These are phyloP conservation scores for Eurystomus gularis DNA, from an alignment of 2,113 vertebrate genomes.

Conservation along the genomic window DNA sequence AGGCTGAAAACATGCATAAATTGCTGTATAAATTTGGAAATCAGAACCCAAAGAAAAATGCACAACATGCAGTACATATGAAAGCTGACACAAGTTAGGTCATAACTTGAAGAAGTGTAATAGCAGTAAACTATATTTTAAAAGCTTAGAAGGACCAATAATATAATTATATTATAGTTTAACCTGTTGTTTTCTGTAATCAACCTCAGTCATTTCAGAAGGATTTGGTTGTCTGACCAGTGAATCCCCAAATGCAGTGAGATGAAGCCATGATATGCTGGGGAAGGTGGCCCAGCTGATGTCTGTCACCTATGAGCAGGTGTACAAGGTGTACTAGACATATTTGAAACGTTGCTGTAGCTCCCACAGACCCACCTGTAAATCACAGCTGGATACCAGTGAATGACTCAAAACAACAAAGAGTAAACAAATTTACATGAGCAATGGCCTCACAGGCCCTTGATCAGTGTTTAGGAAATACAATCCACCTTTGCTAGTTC, in stretches of 20 bases:
- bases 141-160: not conserved
- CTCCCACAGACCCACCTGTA: not conserved
- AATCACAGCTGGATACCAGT: not conserved
- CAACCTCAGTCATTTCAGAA: not conserved
- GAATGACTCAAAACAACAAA: not conserved
- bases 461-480: not conserved
- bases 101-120: not conserved
- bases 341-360: not conserved
- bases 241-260: not conserved
- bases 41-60: not conserved
- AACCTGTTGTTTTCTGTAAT: not conserved
- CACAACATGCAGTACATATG: fast-evolving
- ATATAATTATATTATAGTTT: not conserved
- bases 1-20: not conserved
- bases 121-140: not conserved
- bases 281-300: not conserved
- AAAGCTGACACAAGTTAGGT: not conserved
- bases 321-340: fast-evolving
- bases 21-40: not conserved
- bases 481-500: not conserved
- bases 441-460: not conserved
- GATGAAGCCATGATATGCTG: not conserved
- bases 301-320: not conserved
- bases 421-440: not conserved
- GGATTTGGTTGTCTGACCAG: not conserved